Evolutionary conservation across 2,797 vertebrate genomes (phyloP), one percentile per base, ranked within the genome.

Genomic region (Salarias fasciatus): DNA sequence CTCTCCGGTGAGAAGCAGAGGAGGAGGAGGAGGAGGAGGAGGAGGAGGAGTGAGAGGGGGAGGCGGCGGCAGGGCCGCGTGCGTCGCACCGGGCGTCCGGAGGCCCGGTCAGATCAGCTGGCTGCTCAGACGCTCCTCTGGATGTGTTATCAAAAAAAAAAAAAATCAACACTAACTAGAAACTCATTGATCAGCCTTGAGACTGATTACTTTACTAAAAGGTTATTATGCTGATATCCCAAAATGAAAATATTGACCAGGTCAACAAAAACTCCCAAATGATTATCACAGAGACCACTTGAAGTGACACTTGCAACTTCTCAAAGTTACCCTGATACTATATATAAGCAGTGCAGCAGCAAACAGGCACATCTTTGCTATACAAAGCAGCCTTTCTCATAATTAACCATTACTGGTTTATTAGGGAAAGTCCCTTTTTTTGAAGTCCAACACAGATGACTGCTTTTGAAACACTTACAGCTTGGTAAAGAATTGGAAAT

Each of bases 101-200:
- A 78, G 72, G 66, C 64, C 75, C 54, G 71, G 50, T 61, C 18
- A 53, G 71, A 81, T 71, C 83, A 79, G 69, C 73, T 73, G 70
- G 59, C 42, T 60, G 51, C 53, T 30, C 18, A 33, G 24, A 63
- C 38, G 49, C 47, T 31, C 54, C 58, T 77, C 64, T 72, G 72
- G 41, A 73, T 36, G 56, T 59, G 75, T 66, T 24, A 4, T 59
- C n/a, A n/a, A n/a, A n/a, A n/a, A n/a, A n/a, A n/a, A n/a, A n/a
- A n/a, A n/a, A n/a, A n/a, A n/a, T n/a, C n/a, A n/a, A n/a, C n/a
- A n/a, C n/a, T n/a, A n/a, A n/a, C n/a, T n/a, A n/a, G n/a, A n/a
- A n/a, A n/a, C n/a, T n/a, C n/a, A n/a, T n/a, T n/a, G n/a, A n/a
- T n/a, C n/a, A n/a, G n/a, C n/a, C n/a, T n/a, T n/a, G n/a, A n/a